phyloP scores from a whole-genome alignment of 2,113 vertebrate species.

The Pycnonotus jocosus region DNA sequence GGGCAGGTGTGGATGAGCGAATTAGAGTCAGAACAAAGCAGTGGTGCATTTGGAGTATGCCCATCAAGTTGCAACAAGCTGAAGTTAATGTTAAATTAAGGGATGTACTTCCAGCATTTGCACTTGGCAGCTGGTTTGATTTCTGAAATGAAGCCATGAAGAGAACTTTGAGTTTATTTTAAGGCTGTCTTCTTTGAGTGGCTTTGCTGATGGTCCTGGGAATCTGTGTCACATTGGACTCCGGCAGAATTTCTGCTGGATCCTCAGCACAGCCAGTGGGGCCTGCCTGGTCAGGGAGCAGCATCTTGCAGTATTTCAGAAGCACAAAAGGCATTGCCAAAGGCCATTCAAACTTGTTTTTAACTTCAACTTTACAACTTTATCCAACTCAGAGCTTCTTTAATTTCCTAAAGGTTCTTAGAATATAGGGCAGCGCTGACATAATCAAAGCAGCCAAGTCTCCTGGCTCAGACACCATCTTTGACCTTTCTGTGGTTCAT shows the following conservation, averaged over 20 bases:
- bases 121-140: not conserved
- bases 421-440: constrained; percentile 29
- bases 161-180: not conserved
- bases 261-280: not conserved
- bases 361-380: constrained; percentile 21
- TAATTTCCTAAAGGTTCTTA: constrained; percentile 44
- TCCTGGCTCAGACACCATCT: not conserved
- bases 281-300: not conserved
- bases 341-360: not conserved
- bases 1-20: constrained; percentile 37
- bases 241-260: not conserved
- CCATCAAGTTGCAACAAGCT: constrained; percentile 54
- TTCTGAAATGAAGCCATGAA: not conserved
- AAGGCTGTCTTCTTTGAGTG: not conserved
- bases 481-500: not conserved
- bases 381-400: constrained; percentile 19
- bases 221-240: not conserved
- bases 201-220: not conserved
- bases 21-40: constrained; percentile 28
- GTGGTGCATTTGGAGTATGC: not conserved
- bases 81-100: not conserved
- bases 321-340: constrained; percentile 1
- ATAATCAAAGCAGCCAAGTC: constrained; percentile 37
- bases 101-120: not conserved
- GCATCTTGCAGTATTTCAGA: not conserved